Conservation (phyloP, 2,888 invertebrate species). For the Dryomyza anilis region DNA sequence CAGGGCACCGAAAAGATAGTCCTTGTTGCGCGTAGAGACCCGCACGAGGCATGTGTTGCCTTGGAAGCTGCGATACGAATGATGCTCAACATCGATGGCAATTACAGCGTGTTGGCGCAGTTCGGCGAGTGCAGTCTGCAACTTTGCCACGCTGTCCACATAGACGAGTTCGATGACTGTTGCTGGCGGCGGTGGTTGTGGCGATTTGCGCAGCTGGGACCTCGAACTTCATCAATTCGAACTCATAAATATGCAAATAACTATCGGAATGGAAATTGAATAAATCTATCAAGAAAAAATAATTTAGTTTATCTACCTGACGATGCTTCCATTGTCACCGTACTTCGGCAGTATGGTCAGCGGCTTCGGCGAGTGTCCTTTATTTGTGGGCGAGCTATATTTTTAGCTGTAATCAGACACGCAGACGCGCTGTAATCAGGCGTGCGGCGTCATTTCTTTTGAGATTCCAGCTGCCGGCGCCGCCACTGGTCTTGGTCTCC, state of each 20-base stretch:
- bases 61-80: slow-evolving; percentile 88
- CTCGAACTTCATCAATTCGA: slow-evolving; percentile 77
- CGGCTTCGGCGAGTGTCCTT: slow-evolving; percentile 84
- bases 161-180: slow-evolving; percentile 71
- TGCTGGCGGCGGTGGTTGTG: slow-evolving; percentile 62
- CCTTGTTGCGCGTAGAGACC: slow-evolving; percentile 79
- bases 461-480: slow-evolving; percentile 68
- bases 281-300: slow-evolving; percentile 44
- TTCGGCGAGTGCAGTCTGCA: slow-evolving; percentile 71
- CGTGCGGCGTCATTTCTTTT: slow-evolving; percentile 46
- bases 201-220: slow-evolving; percentile 62
- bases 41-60: slow-evolving; percentile 96
- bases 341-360: slow-evolving; percentile 75
- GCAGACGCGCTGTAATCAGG: slow-evolving; percentile 70
- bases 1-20: slow-evolving; percentile 90
- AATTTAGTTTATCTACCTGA: slow-evolving; percentile 57
- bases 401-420: no score
- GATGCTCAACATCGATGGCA: slow-evolving; percentile 92
- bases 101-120: slow-evolving; percentile 74
- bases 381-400: slow-evolving; percentile 81
- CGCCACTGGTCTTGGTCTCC: slow-evolving; percentile 30
- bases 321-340: slow-evolving; percentile 67
- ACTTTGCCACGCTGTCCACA: slow-evolving; percentile 69
- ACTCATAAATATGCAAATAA: slow-evolving; percentile 86
- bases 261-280: slow-evolving; percentile 56